Percentiles rank a stretch among this genome's conserved stretches.
These are phyloP conservation scores for Myxocyprinus asiaticus DNA, from an alignment of 2,113 vertebrate species.

Conservation along the genomic window DNA sequence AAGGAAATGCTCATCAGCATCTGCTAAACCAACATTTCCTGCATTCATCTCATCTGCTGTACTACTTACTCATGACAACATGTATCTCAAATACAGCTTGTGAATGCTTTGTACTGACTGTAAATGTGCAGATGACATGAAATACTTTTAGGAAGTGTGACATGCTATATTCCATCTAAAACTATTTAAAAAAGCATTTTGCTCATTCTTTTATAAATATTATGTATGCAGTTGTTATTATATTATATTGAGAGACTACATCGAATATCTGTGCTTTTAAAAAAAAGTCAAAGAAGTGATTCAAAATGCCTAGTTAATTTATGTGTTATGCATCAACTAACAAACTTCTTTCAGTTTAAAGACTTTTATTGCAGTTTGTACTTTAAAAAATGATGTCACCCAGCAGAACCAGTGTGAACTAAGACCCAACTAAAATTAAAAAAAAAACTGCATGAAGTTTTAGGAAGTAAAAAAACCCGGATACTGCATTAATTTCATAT, in stretches of 20 bases:
- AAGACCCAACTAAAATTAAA: no score
- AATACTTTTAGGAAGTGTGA: not conserved
- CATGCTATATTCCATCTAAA: not conserved
- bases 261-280: not conserved
- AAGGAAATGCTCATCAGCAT: not conserved
- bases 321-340: no score
- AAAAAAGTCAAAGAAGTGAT: no score
- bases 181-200: not conserved
- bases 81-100: not conserved
- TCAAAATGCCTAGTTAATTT: no score
- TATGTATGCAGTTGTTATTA: not conserved
- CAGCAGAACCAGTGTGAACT: no score
- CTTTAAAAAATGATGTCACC: no score
- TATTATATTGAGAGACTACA: not conserved
- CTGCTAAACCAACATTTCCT: not conserved
- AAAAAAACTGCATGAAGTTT: no score
- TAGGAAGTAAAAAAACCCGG: no score
- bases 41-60: not conserved
- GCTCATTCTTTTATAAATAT: not conserved
- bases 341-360: no score
- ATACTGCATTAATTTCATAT: no score
- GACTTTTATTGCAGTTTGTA: no score
- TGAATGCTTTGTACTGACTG: not conserved
- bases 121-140: not conserved
- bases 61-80: not conserved